Conservation (phyloP, 1,140 invertebrate species). For the Panulirus ornatus region DNA sequence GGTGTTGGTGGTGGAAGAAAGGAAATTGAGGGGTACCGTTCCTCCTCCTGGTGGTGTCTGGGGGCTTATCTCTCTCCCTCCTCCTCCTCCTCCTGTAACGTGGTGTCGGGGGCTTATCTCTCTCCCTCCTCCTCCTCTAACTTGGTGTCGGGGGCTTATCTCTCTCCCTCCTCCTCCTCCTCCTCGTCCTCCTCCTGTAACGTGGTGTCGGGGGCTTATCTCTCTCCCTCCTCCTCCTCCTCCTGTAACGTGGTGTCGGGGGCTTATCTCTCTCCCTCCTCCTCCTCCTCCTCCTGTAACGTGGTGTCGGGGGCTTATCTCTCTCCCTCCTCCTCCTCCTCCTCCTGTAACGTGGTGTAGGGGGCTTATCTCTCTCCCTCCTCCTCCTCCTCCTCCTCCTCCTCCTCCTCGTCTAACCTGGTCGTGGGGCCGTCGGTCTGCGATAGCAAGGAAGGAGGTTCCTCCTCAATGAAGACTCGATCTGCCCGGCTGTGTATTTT, state of each 20-base stretch:
- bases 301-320: not conserved
- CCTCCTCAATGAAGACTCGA: too few species aligned
- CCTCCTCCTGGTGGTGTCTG: too few species aligned
- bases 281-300: not conserved
- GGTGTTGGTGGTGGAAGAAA: too few species aligned
- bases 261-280: not conserved
- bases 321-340: not conserved
- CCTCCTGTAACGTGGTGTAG: not conserved
- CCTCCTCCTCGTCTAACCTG: not conserved
- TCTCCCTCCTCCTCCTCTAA: not conserved
- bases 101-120: not conserved
- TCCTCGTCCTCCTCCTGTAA: not conserved
- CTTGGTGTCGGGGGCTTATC: not conserved
- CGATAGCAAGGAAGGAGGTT: not conserved
- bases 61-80: not conserved
- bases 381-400: not conserved
- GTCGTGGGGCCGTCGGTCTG: not conserved
- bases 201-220: too few species aligned
- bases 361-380: not conserved
- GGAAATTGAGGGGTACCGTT: too few species aligned
- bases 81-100: not conserved
- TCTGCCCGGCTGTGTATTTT: too few species aligned
- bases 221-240: not conserved
- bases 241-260: too few species aligned
- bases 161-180: not conserved